Conservation (phyloP, 2,113 vertebrate genomes). For the Hyperoodon ampullatus region DNA sequence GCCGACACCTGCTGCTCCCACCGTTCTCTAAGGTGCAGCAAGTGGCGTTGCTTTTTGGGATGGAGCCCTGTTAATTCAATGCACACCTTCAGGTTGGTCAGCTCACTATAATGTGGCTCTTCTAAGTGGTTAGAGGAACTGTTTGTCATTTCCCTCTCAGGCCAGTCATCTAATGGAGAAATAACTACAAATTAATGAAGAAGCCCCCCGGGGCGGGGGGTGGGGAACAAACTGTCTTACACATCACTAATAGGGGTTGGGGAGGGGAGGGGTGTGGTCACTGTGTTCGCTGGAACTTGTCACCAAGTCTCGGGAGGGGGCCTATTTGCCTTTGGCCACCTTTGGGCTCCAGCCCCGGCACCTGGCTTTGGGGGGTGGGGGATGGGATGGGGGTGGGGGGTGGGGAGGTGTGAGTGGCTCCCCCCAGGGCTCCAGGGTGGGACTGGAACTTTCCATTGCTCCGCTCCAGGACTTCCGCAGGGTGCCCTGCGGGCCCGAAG, state of each 20-base stretch:
- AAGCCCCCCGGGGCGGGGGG: conserved; percentile 85
- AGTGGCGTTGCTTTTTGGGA: conserved; percentile 94
- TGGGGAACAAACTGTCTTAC: conserved; percentile 86
- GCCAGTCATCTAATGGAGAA: conserved; percentile 91
- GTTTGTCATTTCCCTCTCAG: conserved; percentile 90
- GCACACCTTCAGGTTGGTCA: conserved; percentile 98
- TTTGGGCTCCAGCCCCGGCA: conserved; percentile 17
- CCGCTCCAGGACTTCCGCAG: not conserved
- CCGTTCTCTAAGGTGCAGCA: conserved; percentile 93
- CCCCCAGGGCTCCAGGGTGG: not conserved
- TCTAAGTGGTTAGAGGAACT: conserved; percentile 91
- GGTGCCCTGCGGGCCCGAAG: conserved; percentile 66
- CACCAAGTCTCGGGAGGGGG: conserved; percentile 76
- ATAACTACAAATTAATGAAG: conserved; percentile 92
- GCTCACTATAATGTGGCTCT: conserved; percentile 93
- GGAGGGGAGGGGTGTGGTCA: conserved; percentile 74
- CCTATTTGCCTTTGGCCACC: conserved; percentile 24
- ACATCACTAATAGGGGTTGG: conserved; percentile 82
- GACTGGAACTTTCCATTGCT: not conserved
- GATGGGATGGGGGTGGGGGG: accelerated
- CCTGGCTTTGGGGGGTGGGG: not conserved
- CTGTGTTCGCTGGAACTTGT: conserved; percentile 81
- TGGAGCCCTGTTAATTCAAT: conserved; percentile 98
- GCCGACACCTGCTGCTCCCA: conserved; percentile 91
- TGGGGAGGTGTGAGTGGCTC: conserved; percentile 31